Percentiles rank a stretch among this genome's conserved stretches.
Evolutionary conservation across 1,140 invertebrate genomes (phyloP).

Genomic region (Hyposmocoma kahamanoa): DNA sequence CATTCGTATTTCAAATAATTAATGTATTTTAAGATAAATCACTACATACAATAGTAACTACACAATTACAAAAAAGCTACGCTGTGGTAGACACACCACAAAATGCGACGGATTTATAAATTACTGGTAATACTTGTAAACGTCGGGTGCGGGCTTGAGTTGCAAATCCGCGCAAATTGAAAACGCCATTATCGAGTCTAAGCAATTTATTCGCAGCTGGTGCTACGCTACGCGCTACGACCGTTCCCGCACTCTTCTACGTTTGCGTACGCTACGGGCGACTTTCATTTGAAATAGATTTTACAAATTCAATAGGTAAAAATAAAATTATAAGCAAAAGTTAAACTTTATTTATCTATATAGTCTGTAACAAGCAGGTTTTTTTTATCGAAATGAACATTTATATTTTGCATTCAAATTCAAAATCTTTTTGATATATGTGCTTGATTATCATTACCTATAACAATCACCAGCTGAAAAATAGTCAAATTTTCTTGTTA

Average conservation of each 20-base stretch:
- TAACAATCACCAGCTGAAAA: no score
- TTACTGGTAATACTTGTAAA: not conserved
- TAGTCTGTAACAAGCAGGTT: no score
- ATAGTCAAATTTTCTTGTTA: no score
- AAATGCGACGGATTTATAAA: not conserved
- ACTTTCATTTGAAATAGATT: no score
- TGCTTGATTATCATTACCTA: no score
- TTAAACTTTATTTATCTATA: no score
- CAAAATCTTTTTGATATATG: no score
- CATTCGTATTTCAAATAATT: not conserved
- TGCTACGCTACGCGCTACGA: slow-evolving; percentile 14
- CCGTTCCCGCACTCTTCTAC: slow-evolving; percentile 16
- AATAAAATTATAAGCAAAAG: no score
- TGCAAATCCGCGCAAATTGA: slow-evolving; percentile 67
- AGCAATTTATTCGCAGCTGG: slow-evolving; percentile 54
- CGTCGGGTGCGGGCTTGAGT: slow-evolving; percentile 30
- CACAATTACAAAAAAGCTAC: not conserved
- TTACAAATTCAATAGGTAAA: no score
- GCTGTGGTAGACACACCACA: not conserved
- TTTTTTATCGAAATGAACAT: no score
- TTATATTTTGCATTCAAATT: no score
- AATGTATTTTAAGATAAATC: not conserved
- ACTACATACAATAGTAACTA: not conserved
- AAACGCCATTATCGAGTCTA: slow-evolving; percentile 66
- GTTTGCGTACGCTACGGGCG: no score